Conservation (phyloP, 2,888 invertebrate genomes). For the Aspidiotus destructor region DNA sequence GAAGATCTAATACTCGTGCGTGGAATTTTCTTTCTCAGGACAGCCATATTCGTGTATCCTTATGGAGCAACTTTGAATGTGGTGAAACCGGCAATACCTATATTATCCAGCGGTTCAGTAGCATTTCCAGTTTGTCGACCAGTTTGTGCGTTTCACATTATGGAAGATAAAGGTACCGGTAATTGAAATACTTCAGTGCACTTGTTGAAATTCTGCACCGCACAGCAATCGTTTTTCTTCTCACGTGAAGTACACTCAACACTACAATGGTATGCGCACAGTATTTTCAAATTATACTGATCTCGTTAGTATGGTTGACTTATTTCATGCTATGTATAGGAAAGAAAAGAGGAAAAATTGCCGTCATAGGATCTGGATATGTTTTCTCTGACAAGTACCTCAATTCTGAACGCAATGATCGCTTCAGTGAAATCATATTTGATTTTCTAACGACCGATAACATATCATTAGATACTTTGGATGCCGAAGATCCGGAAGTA, state of each 20-base stretch:
- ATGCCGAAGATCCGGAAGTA: slow-evolving; percentile 91
- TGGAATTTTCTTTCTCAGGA: slow-evolving; percentile 39
- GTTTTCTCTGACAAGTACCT: slow-evolving; percentile 89
- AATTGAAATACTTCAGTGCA: neutral
- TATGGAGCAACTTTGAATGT: slow-evolving; percentile 92
- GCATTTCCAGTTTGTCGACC: slow-evolving; percentile 92
- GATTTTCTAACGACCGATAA: slow-evolving; percentile 62
- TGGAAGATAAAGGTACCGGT: slow-evolving; percentile 35
- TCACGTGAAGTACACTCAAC: too few relatives aligned
- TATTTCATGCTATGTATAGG: slow-evolving; percentile 17
- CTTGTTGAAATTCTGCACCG: neutral
- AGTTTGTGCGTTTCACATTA: slow-evolving; percentile 62
- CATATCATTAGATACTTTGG: slow-evolving; percentile 63
- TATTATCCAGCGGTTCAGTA: slow-evolving; percentile 84
- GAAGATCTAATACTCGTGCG: neutral
- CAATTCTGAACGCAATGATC: slow-evolving; percentile 83
- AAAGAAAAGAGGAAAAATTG: slow-evolving; percentile 55
- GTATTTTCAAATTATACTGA: too few relatives aligned
- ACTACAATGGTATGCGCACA: too few relatives aligned
- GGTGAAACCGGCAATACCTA: slow-evolving; percentile 75
- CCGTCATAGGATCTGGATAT: slow-evolving; percentile 83
- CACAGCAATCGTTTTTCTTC: neutral
- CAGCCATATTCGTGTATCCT: slow-evolving; percentile 78
- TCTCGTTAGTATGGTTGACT: neutral
- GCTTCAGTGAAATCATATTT: slow-evolving; percentile 74